These are phyloP conservation scores for Calyptomena viridis DNA, from an alignment of 2,113 vertebrate genomes.

Conservation along the genomic window DNA sequence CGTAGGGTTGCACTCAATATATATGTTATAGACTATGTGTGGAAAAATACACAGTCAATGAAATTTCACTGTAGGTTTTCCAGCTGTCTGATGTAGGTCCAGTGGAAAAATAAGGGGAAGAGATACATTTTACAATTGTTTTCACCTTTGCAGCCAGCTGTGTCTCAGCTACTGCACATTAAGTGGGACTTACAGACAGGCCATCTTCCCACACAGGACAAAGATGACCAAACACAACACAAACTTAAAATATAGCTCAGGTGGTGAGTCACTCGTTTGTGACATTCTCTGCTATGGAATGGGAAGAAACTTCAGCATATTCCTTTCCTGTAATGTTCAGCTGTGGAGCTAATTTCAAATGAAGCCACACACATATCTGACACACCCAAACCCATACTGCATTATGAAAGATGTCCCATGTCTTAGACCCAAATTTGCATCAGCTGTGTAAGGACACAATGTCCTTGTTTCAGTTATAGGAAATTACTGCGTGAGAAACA, in stretches of 20 bases:
- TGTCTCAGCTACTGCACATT: not conserved
- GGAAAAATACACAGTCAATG: not conserved
- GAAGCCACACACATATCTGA: not conserved
- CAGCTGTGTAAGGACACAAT: not conserved
- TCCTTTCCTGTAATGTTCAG: not conserved
- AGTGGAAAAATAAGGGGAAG: not conserved
- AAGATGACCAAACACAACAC: not conserved
- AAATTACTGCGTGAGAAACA: conserved; percentile 11
- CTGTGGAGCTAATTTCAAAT: not conserved
- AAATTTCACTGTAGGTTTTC: not conserved
- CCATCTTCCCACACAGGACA: not conserved
- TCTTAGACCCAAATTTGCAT: conserved; percentile 17
- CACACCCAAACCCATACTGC: conserved; percentile 13
- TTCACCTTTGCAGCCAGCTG: not conserved
- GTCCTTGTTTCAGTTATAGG: conserved; percentile 7
- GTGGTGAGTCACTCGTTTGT: not conserved
- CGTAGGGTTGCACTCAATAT: not conserved
- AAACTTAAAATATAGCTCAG: conserved; percentile 14
- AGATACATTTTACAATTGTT: not conserved
- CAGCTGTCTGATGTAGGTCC: not conserved
- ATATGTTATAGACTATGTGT: not conserved
- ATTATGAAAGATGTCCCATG: not conserved
- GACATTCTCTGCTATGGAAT: not conserved
- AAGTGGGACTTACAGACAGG: not conserved
- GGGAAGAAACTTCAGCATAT: not conserved